Percentiles rank a stretch among this genome's conserved stretches.
These are phyloP conservation scores for Rostratula benghalensis DNA, from an alignment of 2,113 vertebrate genomes.

Conservation along the genomic window DNA sequence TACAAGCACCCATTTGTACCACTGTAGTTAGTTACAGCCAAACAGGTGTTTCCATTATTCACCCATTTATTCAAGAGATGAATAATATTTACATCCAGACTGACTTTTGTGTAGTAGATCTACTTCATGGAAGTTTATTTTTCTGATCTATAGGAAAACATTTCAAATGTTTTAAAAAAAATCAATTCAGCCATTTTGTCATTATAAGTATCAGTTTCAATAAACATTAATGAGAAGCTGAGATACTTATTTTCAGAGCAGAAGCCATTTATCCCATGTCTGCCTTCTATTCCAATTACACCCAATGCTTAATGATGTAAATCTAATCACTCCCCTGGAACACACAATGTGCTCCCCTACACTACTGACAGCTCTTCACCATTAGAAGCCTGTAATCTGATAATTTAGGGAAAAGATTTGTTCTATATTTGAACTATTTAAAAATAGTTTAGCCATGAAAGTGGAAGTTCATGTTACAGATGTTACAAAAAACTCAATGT, in stretches of 20 bases:
- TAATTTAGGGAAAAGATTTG: neutral
- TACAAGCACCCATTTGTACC: neutral
- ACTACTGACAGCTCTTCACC: neutral
- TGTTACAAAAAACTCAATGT: neutral
- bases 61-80: neutral
- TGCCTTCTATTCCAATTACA: neutral
- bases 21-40: neutral
- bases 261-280: conserved; percentile 4
- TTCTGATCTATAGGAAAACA: neutral
- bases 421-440: neutral
- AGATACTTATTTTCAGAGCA: conserved; percentile 14
- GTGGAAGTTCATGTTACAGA: neutral
- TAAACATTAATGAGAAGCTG: conserved; percentile 11
- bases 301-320: neutral
- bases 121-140: neutral
- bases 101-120: neutral
- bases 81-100: neutral
- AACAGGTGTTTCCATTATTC: neutral
- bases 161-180: neutral
- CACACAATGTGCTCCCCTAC: neutral
- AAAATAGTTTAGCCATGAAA: neutral
- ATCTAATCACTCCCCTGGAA: neutral
- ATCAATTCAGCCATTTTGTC: neutral
- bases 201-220: neutral
- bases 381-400: neutral